Percentiles rank a stretch among this genome's conserved stretches.
Conservation (phyloP, 1,140 invertebrate genomes). For the Rhynchophorus ferrugineus region DNA sequence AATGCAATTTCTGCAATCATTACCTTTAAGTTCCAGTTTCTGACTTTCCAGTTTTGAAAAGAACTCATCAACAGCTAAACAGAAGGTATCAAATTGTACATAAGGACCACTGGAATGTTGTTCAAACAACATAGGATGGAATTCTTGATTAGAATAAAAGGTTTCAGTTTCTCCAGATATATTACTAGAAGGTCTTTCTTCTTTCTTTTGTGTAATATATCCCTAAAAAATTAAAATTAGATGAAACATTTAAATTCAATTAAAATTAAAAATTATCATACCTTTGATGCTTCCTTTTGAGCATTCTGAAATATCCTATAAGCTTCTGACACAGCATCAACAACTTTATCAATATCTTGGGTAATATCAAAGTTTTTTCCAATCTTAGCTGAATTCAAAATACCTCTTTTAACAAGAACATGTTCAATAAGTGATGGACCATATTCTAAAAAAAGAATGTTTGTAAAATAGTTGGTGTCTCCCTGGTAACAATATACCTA, state of each 20-base stretch:
- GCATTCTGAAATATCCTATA: conserved; percentile 56
- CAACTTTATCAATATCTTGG: conserved; percentile 58
- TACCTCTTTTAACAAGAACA: conserved; percentile 63
- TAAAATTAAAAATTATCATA: conserved; percentile 27
- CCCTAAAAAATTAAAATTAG: conserved; percentile 44
- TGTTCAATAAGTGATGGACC: conserved; percentile 89
- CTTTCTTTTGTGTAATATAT: conserved; percentile 80
- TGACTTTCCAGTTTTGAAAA: conserved; percentile 92
- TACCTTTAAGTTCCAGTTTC: conserved; percentile 81
- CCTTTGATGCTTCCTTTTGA: conserved; percentile 44
- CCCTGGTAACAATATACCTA: conserved; percentile 51
- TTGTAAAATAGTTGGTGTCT: neutral
- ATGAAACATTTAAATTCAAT: conserved; percentile 8
- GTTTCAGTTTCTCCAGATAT: conserved; percentile 51
- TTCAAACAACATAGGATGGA: conserved; percentile 75
- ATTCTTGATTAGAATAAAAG: conserved; percentile 78
- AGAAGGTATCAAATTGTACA: conserved; percentile 71
- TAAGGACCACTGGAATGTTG: conserved; percentile 59
- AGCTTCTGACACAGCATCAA: conserved; percentile 62
- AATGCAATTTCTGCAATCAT: neutral
- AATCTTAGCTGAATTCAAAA: conserved; percentile 45
- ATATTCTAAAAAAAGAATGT: conserved; percentile 56
- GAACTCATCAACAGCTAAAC: conserved; percentile 92
- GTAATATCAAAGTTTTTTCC: conserved; percentile 59
- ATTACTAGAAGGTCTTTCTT: conserved; percentile 58